Base-by-base conservation (phyloP, 2,888 invertebrate species). In the Gonocerus acuteangulatus region DNA sequence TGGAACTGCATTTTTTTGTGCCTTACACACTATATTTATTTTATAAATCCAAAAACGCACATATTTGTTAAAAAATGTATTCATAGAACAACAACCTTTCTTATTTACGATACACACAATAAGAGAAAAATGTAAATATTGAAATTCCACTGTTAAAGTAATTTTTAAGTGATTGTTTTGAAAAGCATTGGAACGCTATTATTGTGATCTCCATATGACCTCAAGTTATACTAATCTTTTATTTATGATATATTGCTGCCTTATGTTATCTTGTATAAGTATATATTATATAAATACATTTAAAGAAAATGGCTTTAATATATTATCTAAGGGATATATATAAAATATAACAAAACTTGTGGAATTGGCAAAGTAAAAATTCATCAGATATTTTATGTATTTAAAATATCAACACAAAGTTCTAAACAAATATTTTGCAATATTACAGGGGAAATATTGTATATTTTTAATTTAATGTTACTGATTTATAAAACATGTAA, bases 381-480 rank as follows among this genome's bases (percentile, higher is more conserved):
- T 19, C 16, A 22, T 16, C 21, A 22, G 27, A 2, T 42, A 39
- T 54, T 39, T 16, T 16, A 47, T 16, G 44, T 32, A 47, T 18
- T 27, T 7, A 57, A 44, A 42, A 32, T 45, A 45, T 57, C 45
- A 57, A 57, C 57, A 57, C 57, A 57, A 57, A 57, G 57, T 57
- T 57, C 57, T 45, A 54, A 47, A 57, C 57, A 57, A 42, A 47
- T 57, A 57, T 57, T 57, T 57, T 57, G 57, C 56, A 56, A 56
- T 56, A 42, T 56, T 45, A 32, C 57, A 44, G 34, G 47, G 57
- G 45, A 39, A 57, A 57, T 47, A 47, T 32, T 27, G 44, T 57
- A 57, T 57, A 57, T 57, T 57, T 57, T 57, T 57, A 57, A 23
- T 45, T 57, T 57, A 34, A 57, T 23, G 45, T 45, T 27, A 32